A percentile compares a stretch with the other conserved stretches of the same genome.
phyloP scores from a whole-genome alignment of 2,797 vertebrate genomes.

The Coreius guichenoti region DNA sequence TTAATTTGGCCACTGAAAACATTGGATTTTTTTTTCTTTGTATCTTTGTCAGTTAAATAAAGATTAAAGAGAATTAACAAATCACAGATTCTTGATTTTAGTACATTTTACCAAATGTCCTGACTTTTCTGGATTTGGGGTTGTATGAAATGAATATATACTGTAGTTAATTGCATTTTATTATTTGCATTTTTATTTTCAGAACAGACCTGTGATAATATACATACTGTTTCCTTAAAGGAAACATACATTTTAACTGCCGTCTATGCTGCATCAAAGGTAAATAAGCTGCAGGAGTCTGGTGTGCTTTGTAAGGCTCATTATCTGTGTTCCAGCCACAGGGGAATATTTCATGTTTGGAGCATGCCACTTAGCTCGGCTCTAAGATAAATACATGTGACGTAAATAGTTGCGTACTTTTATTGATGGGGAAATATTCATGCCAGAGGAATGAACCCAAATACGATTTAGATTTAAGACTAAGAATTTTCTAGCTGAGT shows the following conservation, averaged over 20 bases:
- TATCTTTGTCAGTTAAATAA: too few species aligned
- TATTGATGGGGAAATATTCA: slow-evolving; percentile 9
- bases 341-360: slow-evolving; percentile 26
- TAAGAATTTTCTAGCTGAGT: neutral
- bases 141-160: neutral
- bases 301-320: slow-evolving; percentile 23
- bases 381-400: slow-evolving; percentile 15
- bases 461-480: neutral
- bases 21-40: too few species aligned
- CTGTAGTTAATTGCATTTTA: neutral
- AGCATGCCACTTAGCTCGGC: neutral
- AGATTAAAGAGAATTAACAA: too few species aligned
- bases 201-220: neutral
- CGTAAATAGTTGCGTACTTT: neutral
- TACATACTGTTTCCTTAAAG: neutral
- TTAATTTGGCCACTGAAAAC: too few species aligned
- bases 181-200: neutral
- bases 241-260: neutral
- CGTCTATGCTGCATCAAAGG: neutral
- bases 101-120: too few species aligned
- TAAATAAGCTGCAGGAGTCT: slow-evolving; percentile 15
- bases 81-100: too few species aligned
- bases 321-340: slow-evolving; percentile 26
- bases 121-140: neutral
- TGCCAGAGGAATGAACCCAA: slow-evolving; percentile 1